These are phyloP conservation scores for Arothron firmamentum DNA, from an alignment of 2,113 vertebrate species.

Conservation along the genomic window DNA sequence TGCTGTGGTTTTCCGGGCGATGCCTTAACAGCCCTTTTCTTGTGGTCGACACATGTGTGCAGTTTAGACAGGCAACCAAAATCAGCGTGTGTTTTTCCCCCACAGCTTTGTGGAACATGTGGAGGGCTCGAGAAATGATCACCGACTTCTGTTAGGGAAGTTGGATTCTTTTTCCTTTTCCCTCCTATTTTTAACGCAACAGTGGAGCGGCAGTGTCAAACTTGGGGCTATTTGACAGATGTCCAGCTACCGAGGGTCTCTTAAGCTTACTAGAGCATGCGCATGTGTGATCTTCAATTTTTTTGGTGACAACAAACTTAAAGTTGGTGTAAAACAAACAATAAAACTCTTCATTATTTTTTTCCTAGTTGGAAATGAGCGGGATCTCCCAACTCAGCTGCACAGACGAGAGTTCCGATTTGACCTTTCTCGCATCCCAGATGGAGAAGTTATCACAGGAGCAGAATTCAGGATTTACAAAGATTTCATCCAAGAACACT, in stretches of 20 bases:
- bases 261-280: not conserved
- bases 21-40: constrained; percentile 74
- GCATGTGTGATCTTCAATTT: not conserved
- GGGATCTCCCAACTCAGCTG: constrained; percentile 79
- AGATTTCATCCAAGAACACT: constrained; percentile 81
- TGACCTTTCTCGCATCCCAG: constrained; percentile 90
- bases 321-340: not conserved
- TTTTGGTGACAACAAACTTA: not conserved
- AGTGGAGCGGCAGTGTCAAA: constrained; percentile 57
- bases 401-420: constrained; percentile 87
- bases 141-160: constrained; percentile 51
- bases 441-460: constrained; percentile 87
- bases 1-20: constrained; percentile 72
- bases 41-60: constrained; percentile 77
- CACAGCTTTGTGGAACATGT: constrained; percentile 41
- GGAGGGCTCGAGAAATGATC: constrained; percentile 58
- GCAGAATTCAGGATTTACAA: constrained; percentile 95
- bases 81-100: constrained; percentile 44
- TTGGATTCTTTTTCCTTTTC: constrained; percentile 63
- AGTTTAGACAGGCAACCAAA: constrained; percentile 69
- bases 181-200: constrained; percentile 12
- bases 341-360: not conserved
- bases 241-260: constrained; percentile 5
- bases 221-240: constrained; percentile 58
- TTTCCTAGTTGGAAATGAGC: constrained; percentile 82